Evolutionary conservation across 2,797 vertebrate species (phyloP), one percentile per base, ranked within the genome.

Genomic region (Sphaeramia orbicularis): DNA sequence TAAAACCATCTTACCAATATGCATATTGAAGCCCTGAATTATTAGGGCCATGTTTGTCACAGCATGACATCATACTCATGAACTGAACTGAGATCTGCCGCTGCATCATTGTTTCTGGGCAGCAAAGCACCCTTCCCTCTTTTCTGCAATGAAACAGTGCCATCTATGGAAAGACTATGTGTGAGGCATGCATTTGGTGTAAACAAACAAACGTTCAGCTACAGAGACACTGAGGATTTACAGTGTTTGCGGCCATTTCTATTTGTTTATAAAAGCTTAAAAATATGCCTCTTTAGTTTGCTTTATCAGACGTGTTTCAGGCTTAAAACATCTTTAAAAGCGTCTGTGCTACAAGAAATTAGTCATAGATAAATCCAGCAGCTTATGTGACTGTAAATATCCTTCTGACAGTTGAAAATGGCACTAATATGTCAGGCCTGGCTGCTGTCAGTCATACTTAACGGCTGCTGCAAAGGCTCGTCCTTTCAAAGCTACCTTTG

Each of bases 391-490:
- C 71, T 81, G 85, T 80, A 86, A 88, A 89, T 89, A 89, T 82
- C 67, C 48, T 13, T 38, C 58, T 84, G 83, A 84, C 87, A 84
- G 87, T 10, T 62, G 51, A 70, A 81, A 81, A 81, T 74, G 65
- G 57, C 70, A 71, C 54, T 84, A 74, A 83, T 80, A 76, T 82
- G 67, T 77, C 74, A 72, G 67, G 66, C 66, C 49, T 65, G 78
- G 71, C 76, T 76, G 71, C 80, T 86, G 85, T 90, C 87, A 88
- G 4, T 90, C 87, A 87, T 78, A 56, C 87, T 91, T 89, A 84
- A 43, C 59, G 42, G 65, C 35, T 71, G 54, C 56, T 60, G 79
- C 27, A 40, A 56, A 71, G 43, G 42, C 59, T 68, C 60, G 70
- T 77, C 71, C 67, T 49, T 66, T 84, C 72, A 68, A 71, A 86